phyloP scores from a whole-genome alignment of 2,797 vertebrate genomes.

The Parauchenoglanis ngamensis region DNA sequence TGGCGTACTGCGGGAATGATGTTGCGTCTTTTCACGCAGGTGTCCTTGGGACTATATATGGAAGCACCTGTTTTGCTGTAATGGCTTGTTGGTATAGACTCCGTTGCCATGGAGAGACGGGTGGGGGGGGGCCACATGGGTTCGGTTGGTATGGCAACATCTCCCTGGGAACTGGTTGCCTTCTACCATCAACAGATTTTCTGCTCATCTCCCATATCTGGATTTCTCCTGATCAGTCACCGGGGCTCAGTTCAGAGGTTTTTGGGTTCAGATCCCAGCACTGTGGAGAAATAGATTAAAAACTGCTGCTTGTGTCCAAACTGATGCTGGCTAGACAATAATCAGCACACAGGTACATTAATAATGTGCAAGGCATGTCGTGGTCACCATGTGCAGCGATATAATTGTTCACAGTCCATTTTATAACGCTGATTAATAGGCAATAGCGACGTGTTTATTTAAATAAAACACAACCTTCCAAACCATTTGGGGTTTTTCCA shows the following conservation, averaged over 20 bases:
- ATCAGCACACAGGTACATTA: too few relatives aligned
- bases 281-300: not conserved
- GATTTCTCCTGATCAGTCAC: not conserved
- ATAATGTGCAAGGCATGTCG: too few relatives aligned
- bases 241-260: not conserved
- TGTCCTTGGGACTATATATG: slow-evolving; percentile 39
- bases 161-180: slow-evolving; percentile 49
- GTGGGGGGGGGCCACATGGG: slow-evolving; percentile 47
- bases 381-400: too few relatives aligned
- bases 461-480: not conserved
- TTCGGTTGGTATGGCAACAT: slow-evolving; percentile 62
- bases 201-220: not conserved
- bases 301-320: too few relatives aligned
- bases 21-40: slow-evolving; percentile 9
- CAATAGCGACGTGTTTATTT: too few relatives aligned
- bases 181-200: slow-evolving; percentile 19
- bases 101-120: slow-evolving; percentile 65
- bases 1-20: not conserved
- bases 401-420: too few relatives aligned
- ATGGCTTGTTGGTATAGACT: slow-evolving; percentile 51
- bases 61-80: slow-evolving; percentile 58
- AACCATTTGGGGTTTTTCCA: not conserved
- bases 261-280: too few relatives aligned
- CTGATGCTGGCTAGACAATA: too few relatives aligned
- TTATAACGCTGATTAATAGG: too few relatives aligned